These are phyloP conservation scores for Plutella xylostella DNA, from an alignment of 2,888 invertebrate genomes.

Conservation along the genomic window DNA sequence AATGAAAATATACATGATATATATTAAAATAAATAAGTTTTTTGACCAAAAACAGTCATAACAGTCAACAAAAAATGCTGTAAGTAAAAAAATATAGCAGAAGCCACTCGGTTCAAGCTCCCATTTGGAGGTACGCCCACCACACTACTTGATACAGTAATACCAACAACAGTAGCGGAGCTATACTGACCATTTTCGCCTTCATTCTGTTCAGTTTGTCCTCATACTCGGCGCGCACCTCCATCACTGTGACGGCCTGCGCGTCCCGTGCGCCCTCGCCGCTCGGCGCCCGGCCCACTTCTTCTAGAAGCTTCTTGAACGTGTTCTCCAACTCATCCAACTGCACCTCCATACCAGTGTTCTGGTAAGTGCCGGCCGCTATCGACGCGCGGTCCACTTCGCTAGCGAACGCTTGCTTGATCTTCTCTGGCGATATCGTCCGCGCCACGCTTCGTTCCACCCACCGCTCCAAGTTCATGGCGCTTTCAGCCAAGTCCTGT, in stretches of 20 bases:
- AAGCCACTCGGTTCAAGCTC: slow-evolving; percentile 38
- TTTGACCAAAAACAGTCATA: slow-evolving; percentile 28
- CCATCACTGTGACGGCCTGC: slow-evolving; percentile 50
- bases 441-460: slow-evolving; percentile 42
- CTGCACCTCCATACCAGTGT: slow-evolving; percentile 47
- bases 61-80: slow-evolving; percentile 28
- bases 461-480: slow-evolving; percentile 54
- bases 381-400: slow-evolving; percentile 37
- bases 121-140: slow-evolving; percentile 59
- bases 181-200: slow-evolving; percentile 80
- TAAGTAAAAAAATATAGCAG: not conserved
- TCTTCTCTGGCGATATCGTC: slow-evolving; percentile 45
- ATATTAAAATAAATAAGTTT: slow-evolving; percentile 10
- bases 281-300: slow-evolving; percentile 35
- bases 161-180: slow-evolving; percentile 56
- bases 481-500: slow-evolving; percentile 50
- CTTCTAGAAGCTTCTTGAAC: slow-evolving; percentile 47
- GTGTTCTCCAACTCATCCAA: slow-evolving; percentile 51
- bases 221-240: slow-evolving; percentile 76
- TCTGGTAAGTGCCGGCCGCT: slow-evolving; percentile 36
- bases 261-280: slow-evolving; percentile 35
- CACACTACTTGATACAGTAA: slow-evolving; percentile 60
- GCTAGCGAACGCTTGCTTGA: slow-evolving; percentile 46
- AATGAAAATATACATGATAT: slow-evolving; percentile 23
- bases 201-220: slow-evolving; percentile 83